Evolutionary conservation across 2,797 vertebrate genomes (phyloP).

Genomic region (Mormyrops boulengeri): DNA sequence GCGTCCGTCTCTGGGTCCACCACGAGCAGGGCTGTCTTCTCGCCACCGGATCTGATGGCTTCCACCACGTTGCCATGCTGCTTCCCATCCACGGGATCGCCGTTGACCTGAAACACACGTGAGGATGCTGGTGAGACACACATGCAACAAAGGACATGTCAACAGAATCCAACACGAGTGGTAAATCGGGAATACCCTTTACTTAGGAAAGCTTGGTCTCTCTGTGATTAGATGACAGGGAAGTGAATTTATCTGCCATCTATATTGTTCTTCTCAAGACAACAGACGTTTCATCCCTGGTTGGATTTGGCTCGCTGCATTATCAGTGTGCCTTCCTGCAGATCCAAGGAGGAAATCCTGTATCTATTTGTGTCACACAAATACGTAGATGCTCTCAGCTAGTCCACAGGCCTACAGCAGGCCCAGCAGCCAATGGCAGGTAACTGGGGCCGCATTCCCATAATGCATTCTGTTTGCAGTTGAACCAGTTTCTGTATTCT

Average conservation of each 20-base stretch:
- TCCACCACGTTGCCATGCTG: slow-evolving; percentile 79
- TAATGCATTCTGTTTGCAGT: neutral
- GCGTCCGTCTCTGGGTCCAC: slow-evolving; percentile 76
- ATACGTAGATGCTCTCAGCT: neutral
- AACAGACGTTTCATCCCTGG: slow-evolving; percentile 39
- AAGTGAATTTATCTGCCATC: neutral
- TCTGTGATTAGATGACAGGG: neutral
- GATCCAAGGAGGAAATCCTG: slow-evolving; percentile 55
- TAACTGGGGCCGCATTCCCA: neutral
- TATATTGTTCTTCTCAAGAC: slow-evolving; percentile 39
- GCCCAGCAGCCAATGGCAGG: neutral
- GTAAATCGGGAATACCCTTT: neutral
- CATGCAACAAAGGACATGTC: neutral
- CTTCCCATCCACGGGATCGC: slow-evolving; percentile 71
- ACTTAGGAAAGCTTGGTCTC: neutral
- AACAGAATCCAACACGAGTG: neutral
- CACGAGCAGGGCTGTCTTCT: slow-evolving; percentile 73
- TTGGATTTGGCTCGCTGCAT: slow-evolving; percentile 43
- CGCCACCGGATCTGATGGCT: slow-evolving; percentile 72
- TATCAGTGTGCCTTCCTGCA: slow-evolving; percentile 46
- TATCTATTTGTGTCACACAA: slow-evolving; percentile 28
- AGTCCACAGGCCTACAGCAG: neutral
- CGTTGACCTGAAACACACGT: slow-evolving; percentile 71
- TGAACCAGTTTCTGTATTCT: neutral
- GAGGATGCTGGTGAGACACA: neutral